These are phyloP conservation scores for Eriosoma lanigerum DNA, from an alignment of 1,140 invertebrate genomes.

Conservation along the genomic window DNA sequence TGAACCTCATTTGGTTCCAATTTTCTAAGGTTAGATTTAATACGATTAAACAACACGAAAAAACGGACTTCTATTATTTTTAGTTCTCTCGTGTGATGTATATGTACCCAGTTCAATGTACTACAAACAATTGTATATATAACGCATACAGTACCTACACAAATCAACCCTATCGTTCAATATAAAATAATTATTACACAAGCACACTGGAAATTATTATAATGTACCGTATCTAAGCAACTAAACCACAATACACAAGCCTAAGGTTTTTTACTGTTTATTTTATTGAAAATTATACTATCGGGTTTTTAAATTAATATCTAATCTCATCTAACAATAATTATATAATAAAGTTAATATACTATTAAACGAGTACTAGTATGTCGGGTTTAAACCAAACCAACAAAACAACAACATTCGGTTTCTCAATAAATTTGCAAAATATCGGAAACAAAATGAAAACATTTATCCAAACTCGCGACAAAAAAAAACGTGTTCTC, in stretches of 20 bases:
- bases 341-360: no score
- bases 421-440: no score
- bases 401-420: no score
- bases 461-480: no score
- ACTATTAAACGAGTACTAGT: no score
- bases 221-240: slow-evolving; percentile 23
- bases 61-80: neutral
- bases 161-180: neutral
- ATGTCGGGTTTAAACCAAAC: no score
- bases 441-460: no score
- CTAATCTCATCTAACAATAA: no score
- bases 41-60: neutral
- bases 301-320: neutral
- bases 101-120: slow-evolving; percentile 51
- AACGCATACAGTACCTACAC: neutral
- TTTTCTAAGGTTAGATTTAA: slow-evolving; percentile 14
- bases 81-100: slow-evolving; percentile 12
- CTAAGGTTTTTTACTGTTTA: slow-evolving; percentile 1
- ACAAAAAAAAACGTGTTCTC: no score
- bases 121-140: slow-evolving; percentile 37
- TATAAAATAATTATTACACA: slow-evolving; percentile 1
- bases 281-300: neutral
- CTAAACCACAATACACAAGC: slow-evolving; percentile 42
- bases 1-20: neutral
- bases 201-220: slow-evolving; percentile 27